These are phyloP conservation scores for Drosophila bocki DNA, from an alignment of 1,140 invertebrate genomes.

Conservation along the genomic window DNA sequence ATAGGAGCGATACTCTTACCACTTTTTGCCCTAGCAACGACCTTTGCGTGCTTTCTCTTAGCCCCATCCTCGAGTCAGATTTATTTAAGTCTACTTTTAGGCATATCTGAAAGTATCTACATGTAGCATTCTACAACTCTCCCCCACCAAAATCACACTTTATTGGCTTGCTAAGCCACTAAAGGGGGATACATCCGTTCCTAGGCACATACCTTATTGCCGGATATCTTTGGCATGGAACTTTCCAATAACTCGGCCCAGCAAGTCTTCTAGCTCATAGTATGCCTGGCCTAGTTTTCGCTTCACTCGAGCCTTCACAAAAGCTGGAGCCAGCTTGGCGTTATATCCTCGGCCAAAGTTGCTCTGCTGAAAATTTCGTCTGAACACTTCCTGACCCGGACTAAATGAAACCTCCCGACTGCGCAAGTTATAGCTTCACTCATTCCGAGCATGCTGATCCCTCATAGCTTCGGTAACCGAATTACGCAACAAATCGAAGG, in stretches of 20 bases:
- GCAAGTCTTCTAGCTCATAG: not conserved
- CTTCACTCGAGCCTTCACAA: not conserved
- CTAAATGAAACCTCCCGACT: not conserved
- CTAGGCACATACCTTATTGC: not conserved
- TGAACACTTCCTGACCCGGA: not conserved
- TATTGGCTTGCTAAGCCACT: not conserved
- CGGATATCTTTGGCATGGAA: not conserved
- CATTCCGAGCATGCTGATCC: not conserved
- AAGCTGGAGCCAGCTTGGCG: not conserved
- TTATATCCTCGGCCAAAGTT: not conserved
- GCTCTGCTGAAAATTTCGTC: not conserved
- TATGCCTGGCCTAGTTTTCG: not conserved
- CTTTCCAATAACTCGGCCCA: not conserved
- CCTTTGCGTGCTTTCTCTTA: no score
- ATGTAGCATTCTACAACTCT: not conserved
- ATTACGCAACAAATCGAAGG: not conserved
- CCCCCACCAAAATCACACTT: constrained; percentile 3
- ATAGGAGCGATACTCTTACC: no score
- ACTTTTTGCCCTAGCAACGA: no score
- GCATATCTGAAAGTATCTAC: not conserved
- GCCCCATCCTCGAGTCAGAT: no score
- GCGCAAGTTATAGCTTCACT: not conserved
- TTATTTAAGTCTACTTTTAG: no score
- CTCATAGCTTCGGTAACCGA: not conserved
- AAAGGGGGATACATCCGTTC: not conserved